Base-by-base conservation (phyloP, 2,888 invertebrate genomes). In the Lasioglossum vierecki region DNA sequence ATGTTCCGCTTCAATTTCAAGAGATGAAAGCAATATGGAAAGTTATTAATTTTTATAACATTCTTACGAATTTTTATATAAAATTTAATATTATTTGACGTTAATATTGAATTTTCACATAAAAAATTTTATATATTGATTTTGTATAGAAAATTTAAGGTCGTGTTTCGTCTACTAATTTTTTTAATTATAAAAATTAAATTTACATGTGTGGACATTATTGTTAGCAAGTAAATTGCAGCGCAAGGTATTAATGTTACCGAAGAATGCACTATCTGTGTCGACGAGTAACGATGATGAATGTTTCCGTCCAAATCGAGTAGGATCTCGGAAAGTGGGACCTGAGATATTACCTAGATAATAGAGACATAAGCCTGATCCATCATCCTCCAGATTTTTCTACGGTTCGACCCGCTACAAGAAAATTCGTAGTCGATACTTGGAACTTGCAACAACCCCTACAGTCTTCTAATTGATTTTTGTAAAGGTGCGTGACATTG, bases 301-400 rank as follows among this genome's bases (percentile, higher is more conserved):
- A 75, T 75, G 39, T 60, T 35, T 4, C 66, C 15, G 18, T 66
- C 66, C 18, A 22, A 66, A 39, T 66, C 18, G 18, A 66, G 22
- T 18, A 9, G 9, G 35, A 35, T 66, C 22, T 18, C 26, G 35
- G 35, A 6, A 35, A 30, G 22, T 66, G 18, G 9, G 35, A 35
- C 22, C 66, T 39, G 66, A 66, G 22, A 66, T 39, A 22, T 66
- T 18, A 66, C 22, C 66, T 30, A 66, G 35, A 35, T 30, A 66
- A 66, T 18, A 39, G 35, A 35, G 66, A 66, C 35, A 66, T 35
- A 66, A 66, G 35, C 22, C 74, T 74, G 53, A 53, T 70, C 57
- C 60, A 39, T 60, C 66, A 66, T 66, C 66, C 35, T 18, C 35
- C 35, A 35, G 35, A 66, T 22, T 66, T 35, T 66, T 18, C 9